Conservation (phyloP, 1,140 invertebrate species). For the Agraylea sexmaculata region DNA sequence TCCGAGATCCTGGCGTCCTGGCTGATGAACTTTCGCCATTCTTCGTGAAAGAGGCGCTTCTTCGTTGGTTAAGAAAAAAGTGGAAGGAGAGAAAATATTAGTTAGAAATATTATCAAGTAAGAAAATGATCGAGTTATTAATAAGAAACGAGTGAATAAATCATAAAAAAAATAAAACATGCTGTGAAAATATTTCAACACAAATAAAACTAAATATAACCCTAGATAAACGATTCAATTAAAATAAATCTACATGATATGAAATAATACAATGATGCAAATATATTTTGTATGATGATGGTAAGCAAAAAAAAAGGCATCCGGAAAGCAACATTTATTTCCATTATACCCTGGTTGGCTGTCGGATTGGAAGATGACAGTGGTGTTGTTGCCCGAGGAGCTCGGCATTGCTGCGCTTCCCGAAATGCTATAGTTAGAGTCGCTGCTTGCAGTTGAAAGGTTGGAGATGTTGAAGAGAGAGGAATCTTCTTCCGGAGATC, state of each 20-base stretch:
- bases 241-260: slow-evolving; percentile 1
- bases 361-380: not conserved
- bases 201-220: slow-evolving; percentile 4
- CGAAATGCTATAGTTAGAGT: slow-evolving; percentile 32
- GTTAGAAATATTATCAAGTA: slow-evolving; percentile 14
- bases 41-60: slow-evolving; percentile 16
- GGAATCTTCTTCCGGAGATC: slow-evolving; percentile 41
- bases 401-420: slow-evolving; percentile 32
- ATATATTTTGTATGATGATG: slow-evolving; percentile 8
- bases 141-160: slow-evolving; percentile 7
- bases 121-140: too few species aligned
- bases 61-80: slow-evolving; percentile 8
- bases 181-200: slow-evolving; percentile 2
- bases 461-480: slow-evolving; percentile 41
- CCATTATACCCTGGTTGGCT: slow-evolving; percentile 6
- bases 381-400: slow-evolving; percentile 29
- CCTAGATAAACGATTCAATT: not conserved
- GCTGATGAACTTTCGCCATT: not conserved
- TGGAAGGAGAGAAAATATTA: slow-evolving; percentile 6
- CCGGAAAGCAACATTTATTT: too few species aligned
- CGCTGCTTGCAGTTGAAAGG: slow-evolving; percentile 40
- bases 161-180: slow-evolving; percentile 5
- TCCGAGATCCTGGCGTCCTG: slow-evolving; percentile 14
- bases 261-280: too few species aligned
- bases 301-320: slow-evolving; percentile 21